Conservation (phyloP, 2,888 invertebrate species). For the Odontocolon sp. region DNA sequence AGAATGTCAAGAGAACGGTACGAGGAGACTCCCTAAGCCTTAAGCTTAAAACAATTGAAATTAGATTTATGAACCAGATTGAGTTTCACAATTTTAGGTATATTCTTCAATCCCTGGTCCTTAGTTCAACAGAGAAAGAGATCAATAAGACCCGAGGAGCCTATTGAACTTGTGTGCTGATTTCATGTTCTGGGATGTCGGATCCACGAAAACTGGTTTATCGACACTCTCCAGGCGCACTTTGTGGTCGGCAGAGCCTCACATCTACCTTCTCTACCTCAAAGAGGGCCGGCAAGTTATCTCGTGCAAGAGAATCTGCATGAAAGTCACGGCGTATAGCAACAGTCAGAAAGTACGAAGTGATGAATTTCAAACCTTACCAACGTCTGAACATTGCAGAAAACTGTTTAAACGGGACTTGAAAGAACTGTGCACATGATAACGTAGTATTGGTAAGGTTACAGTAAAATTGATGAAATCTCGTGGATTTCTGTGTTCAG, state of each 20-base stretch:
- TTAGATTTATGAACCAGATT: too few relatives aligned
- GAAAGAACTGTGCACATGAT: too few relatives aligned
- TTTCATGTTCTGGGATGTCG: too few relatives aligned
- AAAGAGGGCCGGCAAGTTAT: constrained; percentile 1
- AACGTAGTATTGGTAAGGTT: too few relatives aligned
- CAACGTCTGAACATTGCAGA: background rate
- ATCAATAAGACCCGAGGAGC: too few relatives aligned
- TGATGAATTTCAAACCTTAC: background rate
- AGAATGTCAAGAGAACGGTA: constrained; percentile 39
- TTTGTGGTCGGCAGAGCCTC: background rate
- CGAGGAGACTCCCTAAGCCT: background rate
- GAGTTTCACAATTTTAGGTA: too few relatives aligned
- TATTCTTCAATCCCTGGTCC: too few relatives aligned
- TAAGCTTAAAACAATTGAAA: background rate
- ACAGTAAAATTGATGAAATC: too few relatives aligned
- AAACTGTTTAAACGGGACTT: background rate
- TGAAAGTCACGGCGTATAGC: background rate
- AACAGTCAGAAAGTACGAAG: background rate
- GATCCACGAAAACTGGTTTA: background rate
- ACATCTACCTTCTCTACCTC: constrained; percentile 2
- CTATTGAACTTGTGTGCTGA: too few relatives aligned
- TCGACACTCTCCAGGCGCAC: background rate
- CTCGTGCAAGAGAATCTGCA: background rate
- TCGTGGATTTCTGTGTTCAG: too few relatives aligned
- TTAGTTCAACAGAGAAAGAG: too few relatives aligned